Percentiles rank a stretch among this genome's conserved stretches.
These are phyloP conservation scores for Perdita meconis DNA, from an alignment of 2,888 invertebrate genomes.

Conservation along the genomic window DNA sequence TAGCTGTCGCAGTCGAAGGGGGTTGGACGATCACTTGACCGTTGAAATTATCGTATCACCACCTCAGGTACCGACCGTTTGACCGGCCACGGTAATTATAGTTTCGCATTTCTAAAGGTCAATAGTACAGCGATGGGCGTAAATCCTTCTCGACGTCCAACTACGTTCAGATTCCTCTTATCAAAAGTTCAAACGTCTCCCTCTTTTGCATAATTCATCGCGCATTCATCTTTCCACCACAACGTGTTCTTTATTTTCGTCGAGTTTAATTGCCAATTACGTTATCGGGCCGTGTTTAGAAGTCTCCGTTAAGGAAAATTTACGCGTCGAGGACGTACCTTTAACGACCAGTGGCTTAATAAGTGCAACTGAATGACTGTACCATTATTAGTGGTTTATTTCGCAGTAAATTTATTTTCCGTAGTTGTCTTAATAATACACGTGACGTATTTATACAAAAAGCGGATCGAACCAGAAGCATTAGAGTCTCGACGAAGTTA, in stretches of 20 bases:
- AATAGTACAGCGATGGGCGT: conserved; percentile 67
- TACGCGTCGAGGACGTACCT: neutral
- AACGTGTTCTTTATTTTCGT: conserved; percentile 23
- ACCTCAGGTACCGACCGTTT: neutral
- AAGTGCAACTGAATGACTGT: no score
- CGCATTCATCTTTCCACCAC: conserved; percentile 67
- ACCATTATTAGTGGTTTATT: no score
- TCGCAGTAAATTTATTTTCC: no score
- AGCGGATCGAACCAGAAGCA: no score
- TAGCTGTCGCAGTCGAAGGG: no score
- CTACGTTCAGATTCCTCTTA: conserved; percentile 69
- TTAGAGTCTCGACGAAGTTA: no score
- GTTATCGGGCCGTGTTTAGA: conserved; percentile 5
- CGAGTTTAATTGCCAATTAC: conserved; percentile 50
- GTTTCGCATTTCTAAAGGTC: conserved; percentile 68
- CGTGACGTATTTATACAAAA: no score
- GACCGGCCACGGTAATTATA: conserved; percentile 40
- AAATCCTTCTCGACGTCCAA: conserved; percentile 65
- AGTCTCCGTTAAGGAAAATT: neutral
- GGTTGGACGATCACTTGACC: neutral
- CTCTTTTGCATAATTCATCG: conserved; percentile 77
- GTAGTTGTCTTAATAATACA: no score
- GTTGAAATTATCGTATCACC: neutral
- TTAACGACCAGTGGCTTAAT: no score
- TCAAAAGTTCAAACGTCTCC: conserved; percentile 78